Evolutionary conservation across 30 jellyfish, hydroid and myxozoan species (phyloP), one percentile per base, ranked within the genome.

Genomic region (Mastigias papua): DNA sequence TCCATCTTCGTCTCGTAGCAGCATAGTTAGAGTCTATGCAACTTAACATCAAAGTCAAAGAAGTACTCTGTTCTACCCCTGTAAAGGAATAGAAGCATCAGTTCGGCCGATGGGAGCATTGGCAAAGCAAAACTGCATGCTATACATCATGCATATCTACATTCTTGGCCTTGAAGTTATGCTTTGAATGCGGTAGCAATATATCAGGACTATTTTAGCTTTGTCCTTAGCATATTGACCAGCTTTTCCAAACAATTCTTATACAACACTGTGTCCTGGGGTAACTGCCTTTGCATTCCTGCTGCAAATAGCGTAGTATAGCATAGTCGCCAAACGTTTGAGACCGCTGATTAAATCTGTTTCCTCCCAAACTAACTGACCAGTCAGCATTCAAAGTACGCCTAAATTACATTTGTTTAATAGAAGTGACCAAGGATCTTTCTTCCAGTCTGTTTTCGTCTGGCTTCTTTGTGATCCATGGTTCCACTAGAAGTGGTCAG

Each of bases 391-490:
- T n/a, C n/a, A n/a, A n/a, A n/a, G n/a, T n/a, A n/a, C n/a, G n/a
- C n/a, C n/a, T n/a, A n/a, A n/a, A n/a, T n/a, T n/a, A n/a, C 89
- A 86, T 86, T 67, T 30, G 86, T 82, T 87, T 70, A 95, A 68
- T 90, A 95, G 92, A 95, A 95, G 76, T 95, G 91, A 35, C 98
- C 99, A 33, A 95, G 93, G 48, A 95, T 90, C 81, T 95, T 95
- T 57, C 99, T 98, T 25, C 99, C 99, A 86, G 99, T 95, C 60
- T 90, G 93, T 76, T 95, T 95, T 66, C 98, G 51, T 48, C 98
- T 88, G 86, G 99, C 99, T 80, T 95, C 98, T 69, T 95, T 98
- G 68, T 95, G 99, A 84, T 95, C 98, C 99, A 95, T 90, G 8
- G 91, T 95, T 3, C 99, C 99, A 57, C 92, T 68, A 23, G 99